These are phyloP conservation scores for Pristionchus mayeri DNA, from an alignment of 2,888 invertebrate species.

Conservation along the genomic window DNA sequence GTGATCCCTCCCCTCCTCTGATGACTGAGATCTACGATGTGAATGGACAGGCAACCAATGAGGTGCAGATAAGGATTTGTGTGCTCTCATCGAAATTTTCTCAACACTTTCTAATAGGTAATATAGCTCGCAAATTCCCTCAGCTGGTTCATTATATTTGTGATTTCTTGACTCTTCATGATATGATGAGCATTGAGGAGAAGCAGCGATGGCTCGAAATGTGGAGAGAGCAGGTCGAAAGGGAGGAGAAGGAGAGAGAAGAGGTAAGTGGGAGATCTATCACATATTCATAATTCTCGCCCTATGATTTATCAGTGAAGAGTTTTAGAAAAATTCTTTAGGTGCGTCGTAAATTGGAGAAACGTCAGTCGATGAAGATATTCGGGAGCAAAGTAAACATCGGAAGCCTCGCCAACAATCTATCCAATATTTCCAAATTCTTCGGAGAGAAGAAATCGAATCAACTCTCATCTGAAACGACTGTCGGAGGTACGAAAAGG, in stretches of 20 bases:
- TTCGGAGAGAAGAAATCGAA: conserved; percentile 37
- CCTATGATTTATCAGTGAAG: no score
- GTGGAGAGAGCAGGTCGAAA: conserved; percentile 46
- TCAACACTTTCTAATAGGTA: no score
- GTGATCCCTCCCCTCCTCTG: conserved; percentile 9
- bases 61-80: background rate
- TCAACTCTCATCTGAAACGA: background rate
- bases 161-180: no score
- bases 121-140: no score
- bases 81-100: no score
- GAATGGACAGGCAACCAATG: background rate
- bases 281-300: background rate
- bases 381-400: conserved; percentile 45
- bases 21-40: conserved; percentile 44
- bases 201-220: conserved; percentile 49
- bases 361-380: conserved; percentile 49
- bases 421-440: conserved; percentile 21
- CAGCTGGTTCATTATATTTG: no score
- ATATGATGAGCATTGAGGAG: conserved; percentile 14
- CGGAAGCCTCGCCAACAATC: conserved; percentile 36
- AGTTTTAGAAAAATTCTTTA: background rate
- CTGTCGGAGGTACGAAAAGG: background rate
- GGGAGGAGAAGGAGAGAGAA: conserved; percentile 48
- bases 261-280: conserved; percentile 9
- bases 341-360: conserved; percentile 44